Conservation (phyloP, 2,888 invertebrate genomes). For the Idaea biselata region DNA sequence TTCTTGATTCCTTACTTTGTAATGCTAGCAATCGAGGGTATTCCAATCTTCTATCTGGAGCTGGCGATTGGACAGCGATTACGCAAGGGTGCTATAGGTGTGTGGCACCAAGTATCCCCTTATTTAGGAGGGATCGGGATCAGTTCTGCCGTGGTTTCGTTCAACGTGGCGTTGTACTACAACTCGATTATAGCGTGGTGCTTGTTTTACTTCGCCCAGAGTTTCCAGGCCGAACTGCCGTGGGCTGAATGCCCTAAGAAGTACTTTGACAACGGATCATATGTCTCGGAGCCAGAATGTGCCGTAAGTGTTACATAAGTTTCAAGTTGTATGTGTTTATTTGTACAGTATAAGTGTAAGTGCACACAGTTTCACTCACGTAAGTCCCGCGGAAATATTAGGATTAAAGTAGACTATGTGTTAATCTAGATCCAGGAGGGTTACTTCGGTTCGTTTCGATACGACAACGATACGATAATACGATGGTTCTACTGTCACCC, state of each 20-base stretch:
- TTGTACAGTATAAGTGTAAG: too few relatives aligned
- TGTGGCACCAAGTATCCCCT: slow-evolving; percentile 96
- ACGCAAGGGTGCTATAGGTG: slow-evolving; percentile 95
- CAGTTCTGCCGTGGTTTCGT: slow-evolving; percentile 97
- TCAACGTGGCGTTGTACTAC: slow-evolving; percentile 97
- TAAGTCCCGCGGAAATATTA: too few relatives aligned
- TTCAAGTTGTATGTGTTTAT: not conserved
- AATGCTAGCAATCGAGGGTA: slow-evolving; percentile 96
- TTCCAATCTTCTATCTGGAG: slow-evolving; percentile 97
- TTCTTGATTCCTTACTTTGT: slow-evolving; percentile 98
- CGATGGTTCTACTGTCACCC: too few relatives aligned
- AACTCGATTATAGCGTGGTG: slow-evolving; percentile 99
- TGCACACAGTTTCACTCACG: too few relatives aligned
- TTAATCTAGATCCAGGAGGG: too few relatives aligned
- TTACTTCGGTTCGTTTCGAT: too few relatives aligned
- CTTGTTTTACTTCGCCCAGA: slow-evolving; percentile 95
- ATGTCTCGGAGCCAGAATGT: slow-evolving; percentile 90
- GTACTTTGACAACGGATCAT: slow-evolving; percentile 89
- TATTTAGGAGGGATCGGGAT: slow-evolving; percentile 94
- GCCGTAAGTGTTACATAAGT: slow-evolving; percentile 78
- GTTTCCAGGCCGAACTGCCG: slow-evolving; percentile 94
- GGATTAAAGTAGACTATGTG: too few relatives aligned
- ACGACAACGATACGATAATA: too few relatives aligned
- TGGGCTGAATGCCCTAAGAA: slow-evolving; percentile 95
- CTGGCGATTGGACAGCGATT: slow-evolving; percentile 96